Percentiles rank a stretch among this genome's conserved stretches.
Evolutionary conservation across 2,888 invertebrate species (phyloP).

Genomic region (Pardosa pseudoannulata): DNA sequence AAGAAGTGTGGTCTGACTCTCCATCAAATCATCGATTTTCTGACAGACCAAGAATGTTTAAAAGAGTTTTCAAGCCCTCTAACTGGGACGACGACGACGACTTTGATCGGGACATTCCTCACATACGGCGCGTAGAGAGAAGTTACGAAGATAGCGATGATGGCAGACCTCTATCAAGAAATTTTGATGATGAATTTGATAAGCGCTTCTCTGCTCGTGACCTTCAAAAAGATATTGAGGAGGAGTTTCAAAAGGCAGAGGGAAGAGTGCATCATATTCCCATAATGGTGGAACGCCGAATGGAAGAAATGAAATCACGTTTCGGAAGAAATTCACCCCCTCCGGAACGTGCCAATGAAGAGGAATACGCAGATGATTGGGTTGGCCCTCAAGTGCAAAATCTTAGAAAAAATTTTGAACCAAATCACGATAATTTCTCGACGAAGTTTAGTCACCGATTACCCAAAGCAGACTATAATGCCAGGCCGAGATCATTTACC

Average conservation of each 20-base stretch:
- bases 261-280: conserved; percentile 73
- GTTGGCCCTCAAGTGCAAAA: conserved; percentile 49
- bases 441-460: conserved; percentile 21
- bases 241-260: conserved; percentile 46
- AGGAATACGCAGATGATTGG: conserved; percentile 59
- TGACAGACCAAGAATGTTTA: conserved; percentile 62
- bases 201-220: conserved; percentile 16
- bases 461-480: conserved; percentile 7
- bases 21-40: conserved; percentile 31
- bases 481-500: conserved; percentile 24
- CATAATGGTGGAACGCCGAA: conserved; percentile 72
- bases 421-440: neutral
- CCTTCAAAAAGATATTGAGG: conserved; percentile 33
- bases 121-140: conserved; percentile 38
- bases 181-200: conserved; percentile 29
- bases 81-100: conserved; percentile 53
- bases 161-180: neutral
- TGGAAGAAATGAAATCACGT: conserved; percentile 38
- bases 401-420: conserved; percentile 63
- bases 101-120: conserved; percentile 26
- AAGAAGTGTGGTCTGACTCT: conserved; percentile 45
- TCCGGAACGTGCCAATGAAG: conserved; percentile 8
- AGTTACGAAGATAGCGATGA: conserved; percentile 42
- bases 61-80: conserved; percentile 55
- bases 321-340: conserved; percentile 49